Evolutionary conservation across 2,113 vertebrate genomes (phyloP).

Genomic region (Anoplopoma fimbria): DNA sequence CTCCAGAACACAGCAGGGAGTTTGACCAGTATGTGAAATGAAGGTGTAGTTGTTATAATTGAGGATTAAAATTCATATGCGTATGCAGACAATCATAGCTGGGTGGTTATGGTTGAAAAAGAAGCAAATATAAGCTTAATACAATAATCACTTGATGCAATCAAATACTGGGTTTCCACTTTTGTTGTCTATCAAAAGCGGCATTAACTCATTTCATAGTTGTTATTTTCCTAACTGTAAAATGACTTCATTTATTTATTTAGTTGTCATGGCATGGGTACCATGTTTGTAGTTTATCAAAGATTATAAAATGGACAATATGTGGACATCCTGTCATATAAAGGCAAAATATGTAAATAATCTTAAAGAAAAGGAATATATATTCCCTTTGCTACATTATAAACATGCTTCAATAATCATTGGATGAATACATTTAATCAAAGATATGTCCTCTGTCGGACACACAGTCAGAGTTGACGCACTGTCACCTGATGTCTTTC

Average conservation of each 20-base stretch:
- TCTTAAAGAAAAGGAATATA: too few species aligned
- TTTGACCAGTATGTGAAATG: not conserved
- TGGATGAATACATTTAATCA: not conserved
- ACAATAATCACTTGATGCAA: not conserved
- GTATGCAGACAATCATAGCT: not conserved
- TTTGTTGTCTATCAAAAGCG: not conserved
- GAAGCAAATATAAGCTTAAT: not conserved
- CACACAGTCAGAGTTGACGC: not conserved
- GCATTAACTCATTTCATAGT: not conserved
- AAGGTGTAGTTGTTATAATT: not conserved
- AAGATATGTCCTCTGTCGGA: not conserved
- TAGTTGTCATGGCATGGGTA: not conserved
- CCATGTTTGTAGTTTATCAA: not conserved
- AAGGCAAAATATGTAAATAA: too few species aligned
- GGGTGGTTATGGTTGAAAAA: not conserved
- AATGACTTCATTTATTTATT: not conserved
- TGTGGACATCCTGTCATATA: too few species aligned
- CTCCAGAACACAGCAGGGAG: slow-evolving; percentile 20
- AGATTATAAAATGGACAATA: too few species aligned
- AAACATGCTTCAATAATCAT: not conserved
- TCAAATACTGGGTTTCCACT: not conserved
- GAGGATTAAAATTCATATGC: not conserved
- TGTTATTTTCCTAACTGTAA: not conserved
- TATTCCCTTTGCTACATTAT: not conserved
- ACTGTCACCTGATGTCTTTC: not conserved